A percentile compares a stretch with the other conserved stretches of the same genome.
Evolutionary conservation across 2,888 invertebrate species (phyloP).

Genomic region (Isoperla grammatica): DNA sequence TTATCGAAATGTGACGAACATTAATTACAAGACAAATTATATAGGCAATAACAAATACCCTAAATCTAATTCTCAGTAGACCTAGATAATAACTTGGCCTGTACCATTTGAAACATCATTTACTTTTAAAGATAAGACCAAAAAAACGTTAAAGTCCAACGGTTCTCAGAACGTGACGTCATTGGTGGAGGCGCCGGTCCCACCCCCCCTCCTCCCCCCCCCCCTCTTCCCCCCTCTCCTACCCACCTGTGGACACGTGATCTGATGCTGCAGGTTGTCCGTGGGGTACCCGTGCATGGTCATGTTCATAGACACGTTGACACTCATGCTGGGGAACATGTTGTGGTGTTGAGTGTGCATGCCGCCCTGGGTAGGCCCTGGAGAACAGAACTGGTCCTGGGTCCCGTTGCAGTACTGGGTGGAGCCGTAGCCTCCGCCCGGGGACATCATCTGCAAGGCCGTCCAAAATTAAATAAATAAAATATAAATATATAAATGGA

Average conservation of each 20-base stretch:
- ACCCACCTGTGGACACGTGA: constrained; percentile 62
- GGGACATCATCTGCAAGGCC: constrained; percentile 52
- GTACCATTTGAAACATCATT: no score
- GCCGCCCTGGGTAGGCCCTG: constrained; percentile 28
- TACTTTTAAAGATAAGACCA: no score
- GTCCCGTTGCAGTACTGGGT: constrained; percentile 30
- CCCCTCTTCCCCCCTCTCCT: background rate
- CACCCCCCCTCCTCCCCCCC: background rate
- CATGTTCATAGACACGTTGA: constrained; percentile 98
- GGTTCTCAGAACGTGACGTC: background rate
- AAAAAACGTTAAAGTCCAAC: no score
- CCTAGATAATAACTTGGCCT: no score
- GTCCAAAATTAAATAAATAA: background rate
- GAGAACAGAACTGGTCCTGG: constrained; percentile 23
- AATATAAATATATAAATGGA: background rate
- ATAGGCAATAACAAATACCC: no score
- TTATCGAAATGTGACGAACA: no score
- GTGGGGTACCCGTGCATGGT: constrained; percentile 70
- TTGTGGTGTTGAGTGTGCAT: constrained; percentile 36
- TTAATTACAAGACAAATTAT: no score
- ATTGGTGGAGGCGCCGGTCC: background rate
- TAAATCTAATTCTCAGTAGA: no score
- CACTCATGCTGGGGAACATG: constrained; percentile 85
- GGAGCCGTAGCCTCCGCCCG: constrained; percentile 29
- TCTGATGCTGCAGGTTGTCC: constrained; percentile 47